Evolutionary conservation across 2,797 vertebrate genomes (phyloP).

Genomic region (Lutra lutra): DNA sequence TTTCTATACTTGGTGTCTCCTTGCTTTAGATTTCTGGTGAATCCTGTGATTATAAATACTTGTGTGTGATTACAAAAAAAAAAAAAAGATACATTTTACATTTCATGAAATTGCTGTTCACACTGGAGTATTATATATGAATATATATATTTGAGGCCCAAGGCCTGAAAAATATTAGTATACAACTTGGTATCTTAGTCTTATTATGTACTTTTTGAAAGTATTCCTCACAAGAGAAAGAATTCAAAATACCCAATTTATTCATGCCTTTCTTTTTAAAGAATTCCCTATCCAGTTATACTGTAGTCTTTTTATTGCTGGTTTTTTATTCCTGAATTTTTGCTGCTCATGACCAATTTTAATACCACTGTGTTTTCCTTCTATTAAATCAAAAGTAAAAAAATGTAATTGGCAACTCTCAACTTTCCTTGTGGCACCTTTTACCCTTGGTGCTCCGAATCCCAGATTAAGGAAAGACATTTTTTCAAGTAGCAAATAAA

Average conservation of each 20-base stretch:
- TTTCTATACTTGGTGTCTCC: slow-evolving; percentile 70
- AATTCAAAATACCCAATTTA: slow-evolving; percentile 76
- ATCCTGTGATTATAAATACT: slow-evolving; percentile 81
- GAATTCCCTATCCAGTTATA: slow-evolving; percentile 73
- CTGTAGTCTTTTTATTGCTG: slow-evolving; percentile 78
- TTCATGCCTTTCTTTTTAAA: slow-evolving; percentile 80
- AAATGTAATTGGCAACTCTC: slow-evolving; percentile 69
- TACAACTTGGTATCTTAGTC: slow-evolving; percentile 84
- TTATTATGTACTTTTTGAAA: slow-evolving; percentile 82
- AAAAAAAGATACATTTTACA: slow-evolving; percentile 77
- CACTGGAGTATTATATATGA: slow-evolving; percentile 83
- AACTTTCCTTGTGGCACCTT: slow-evolving; percentile 69
- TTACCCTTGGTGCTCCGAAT: slow-evolving; percentile 55
- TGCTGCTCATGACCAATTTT: slow-evolving; percentile 83
- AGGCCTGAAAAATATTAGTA: slow-evolving; percentile 81
- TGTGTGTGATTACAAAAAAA: slow-evolving; percentile 75
- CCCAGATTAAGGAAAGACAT: slow-evolving; percentile 40
- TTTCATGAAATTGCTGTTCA: slow-evolving; percentile 83
- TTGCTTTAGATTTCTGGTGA: slow-evolving; percentile 83
- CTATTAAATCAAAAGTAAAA: slow-evolving; percentile 69
- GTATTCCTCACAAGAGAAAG: slow-evolving; percentile 80
- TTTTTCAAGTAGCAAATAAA: slow-evolving; percentile 65
- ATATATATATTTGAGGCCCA: slow-evolving; percentile 80
- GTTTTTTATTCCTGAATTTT: slow-evolving; percentile 80
- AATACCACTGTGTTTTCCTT: slow-evolving; percentile 84